Base-by-base conservation (phyloP, 2,888 invertebrate genomes). In the Ferrisia virgata region DNA sequence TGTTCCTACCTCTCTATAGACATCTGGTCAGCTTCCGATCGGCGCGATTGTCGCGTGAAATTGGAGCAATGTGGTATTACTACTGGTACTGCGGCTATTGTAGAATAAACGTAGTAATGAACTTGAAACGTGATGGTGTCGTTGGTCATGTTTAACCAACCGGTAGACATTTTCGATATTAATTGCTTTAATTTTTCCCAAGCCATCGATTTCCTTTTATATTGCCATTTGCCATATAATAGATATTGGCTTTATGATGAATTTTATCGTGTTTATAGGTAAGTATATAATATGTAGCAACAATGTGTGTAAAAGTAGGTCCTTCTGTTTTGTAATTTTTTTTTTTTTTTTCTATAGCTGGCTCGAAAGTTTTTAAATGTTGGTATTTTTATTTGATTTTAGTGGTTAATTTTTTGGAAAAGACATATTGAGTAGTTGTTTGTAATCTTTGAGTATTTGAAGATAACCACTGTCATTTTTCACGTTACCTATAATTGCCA, bases 81-180 rank as follows among this genome's bases (percentile, higher is more conserved):
- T 36, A 36, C n/a, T 64, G 58, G n/a, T n/a, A n/a, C n/a, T n/a
- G n/a, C n/a, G n/a, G 58, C 58, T 28, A 64, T 64, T 64, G 58
- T 64, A 28, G 58, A 25, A 47, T 18, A 64, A 64, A 64, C 15
- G 58, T 18, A 72, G 72, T 33, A 72, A 72, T 72, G 72, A 72
- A 72, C 72, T 72, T 72, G 72, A 72, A 72, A 72, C 72, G 72
- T 72, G 72, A 72, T 72, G 33, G 33, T 72, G 31, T 33, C 72
- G 72, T 8, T 33, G 72, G 25, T 72, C 72, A n/a, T 72, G 72
- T 72, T 72, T 36, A 72, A 72, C 72, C 72, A 33, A 72, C 33
- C 33, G n/a, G 72, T 18, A 33, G 72, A 72, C 72, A 72, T 64
- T 64, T 47, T 64, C 64, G 28, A 64, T 64, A 64, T 33, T 72